These are phyloP conservation scores for Setipinna tenuifilis DNA, from an alignment of 2,797 vertebrate species.

Conservation along the genomic window DNA sequence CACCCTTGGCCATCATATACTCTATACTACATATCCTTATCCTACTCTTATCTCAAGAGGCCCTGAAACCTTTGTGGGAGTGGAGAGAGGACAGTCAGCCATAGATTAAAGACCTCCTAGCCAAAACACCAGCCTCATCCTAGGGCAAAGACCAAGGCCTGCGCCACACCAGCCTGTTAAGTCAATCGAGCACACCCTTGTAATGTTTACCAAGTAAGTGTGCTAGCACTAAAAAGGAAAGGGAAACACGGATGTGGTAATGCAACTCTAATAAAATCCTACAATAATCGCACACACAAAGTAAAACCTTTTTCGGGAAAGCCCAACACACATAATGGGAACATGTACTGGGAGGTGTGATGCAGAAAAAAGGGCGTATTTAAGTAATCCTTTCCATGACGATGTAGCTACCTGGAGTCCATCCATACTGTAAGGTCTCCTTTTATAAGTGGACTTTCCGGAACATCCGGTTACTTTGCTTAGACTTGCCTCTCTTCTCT, in stretches of 20 bases:
- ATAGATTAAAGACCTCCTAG: neutral
- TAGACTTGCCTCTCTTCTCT: neutral
- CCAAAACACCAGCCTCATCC: neutral
- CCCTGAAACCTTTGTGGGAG: neutral
- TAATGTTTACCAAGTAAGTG: neutral
- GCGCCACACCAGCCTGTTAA: constrained; percentile 42
- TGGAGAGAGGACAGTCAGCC: neutral
- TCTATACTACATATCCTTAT: neutral
- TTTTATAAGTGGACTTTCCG: neutral
- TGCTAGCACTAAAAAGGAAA: neutral
- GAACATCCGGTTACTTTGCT: neutral
- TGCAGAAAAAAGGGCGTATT: neutral
- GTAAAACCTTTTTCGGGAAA: too few species aligned
- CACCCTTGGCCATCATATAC: neutral
- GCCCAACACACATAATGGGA: neutral
- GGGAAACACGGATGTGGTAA: neutral
- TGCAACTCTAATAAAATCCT: neutral
- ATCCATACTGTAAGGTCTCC: neutral
- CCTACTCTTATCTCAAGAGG: neutral
- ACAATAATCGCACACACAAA: neutral
- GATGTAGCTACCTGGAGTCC: neutral
- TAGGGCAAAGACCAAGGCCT: constrained; percentile 30
- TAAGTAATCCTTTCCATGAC: neutral
- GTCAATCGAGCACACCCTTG: constrained; percentile 48
- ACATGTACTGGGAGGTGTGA: neutral